phyloP scores from a whole-genome alignment of 2,888 invertebrate species.

The Calliopum simillimum region DNA sequence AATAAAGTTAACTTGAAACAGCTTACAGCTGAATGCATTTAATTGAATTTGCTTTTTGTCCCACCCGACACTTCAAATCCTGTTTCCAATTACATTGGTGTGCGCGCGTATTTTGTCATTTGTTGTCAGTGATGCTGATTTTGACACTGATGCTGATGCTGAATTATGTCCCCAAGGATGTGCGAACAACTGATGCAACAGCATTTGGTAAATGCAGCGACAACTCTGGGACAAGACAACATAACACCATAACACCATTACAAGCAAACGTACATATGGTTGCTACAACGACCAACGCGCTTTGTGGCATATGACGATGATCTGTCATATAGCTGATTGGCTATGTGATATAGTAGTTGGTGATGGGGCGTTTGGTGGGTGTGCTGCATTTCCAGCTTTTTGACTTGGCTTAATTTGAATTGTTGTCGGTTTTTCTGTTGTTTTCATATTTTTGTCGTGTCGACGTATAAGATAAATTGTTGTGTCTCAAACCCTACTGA shows the following conservation, averaged over 20 bases:
- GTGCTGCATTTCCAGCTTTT: too few species aligned
- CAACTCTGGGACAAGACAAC: background rate
- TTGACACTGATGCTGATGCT: conserved; percentile 18
- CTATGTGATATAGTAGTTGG: too few species aligned
- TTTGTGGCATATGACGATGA: conserved; percentile 2
- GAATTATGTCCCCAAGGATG: conserved; percentile 15
- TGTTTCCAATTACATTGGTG: background rate
- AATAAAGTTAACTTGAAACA: background rate
- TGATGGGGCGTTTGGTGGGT: too few species aligned
- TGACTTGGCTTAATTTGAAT: too few species aligned
- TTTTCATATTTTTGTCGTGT: too few species aligned
- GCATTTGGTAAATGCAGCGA: background rate
- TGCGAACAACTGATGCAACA: background rate
- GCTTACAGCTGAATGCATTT: conserved; percentile 3
- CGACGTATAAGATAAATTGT: too few species aligned
- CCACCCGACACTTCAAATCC: too few species aligned
- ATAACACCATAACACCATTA: background rate
- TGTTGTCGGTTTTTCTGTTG: too few species aligned
- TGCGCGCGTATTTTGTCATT: background rate
- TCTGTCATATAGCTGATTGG: conserved; percentile 13
- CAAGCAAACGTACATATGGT: background rate
- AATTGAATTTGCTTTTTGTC: conserved; percentile 14
- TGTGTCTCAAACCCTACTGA: too few species aligned
- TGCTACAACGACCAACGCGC: background rate
- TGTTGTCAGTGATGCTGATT: background rate